Percentiles rank a stretch among this genome's conserved stretches.
Conservation (phyloP, 2,888 invertebrate genomes). For the Mylabris sibirica region DNA sequence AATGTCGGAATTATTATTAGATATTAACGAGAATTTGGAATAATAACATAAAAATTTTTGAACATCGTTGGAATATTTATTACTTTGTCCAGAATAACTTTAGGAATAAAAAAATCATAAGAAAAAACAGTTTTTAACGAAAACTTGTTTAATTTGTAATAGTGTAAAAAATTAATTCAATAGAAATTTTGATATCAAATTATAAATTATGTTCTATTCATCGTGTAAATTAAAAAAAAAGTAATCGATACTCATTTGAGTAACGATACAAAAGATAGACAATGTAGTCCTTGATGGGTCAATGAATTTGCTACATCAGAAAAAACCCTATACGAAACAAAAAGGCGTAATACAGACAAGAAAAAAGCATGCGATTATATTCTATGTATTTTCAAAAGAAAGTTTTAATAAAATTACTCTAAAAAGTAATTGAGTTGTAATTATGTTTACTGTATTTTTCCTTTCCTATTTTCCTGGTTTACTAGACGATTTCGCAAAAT, state of each 20-base stretch:
- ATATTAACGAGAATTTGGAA: slow-evolving; percentile 12
- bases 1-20: slow-evolving; percentile 10
- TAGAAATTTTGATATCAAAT: slow-evolving; percentile 2
- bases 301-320: slow-evolving; percentile 10
- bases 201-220: slow-evolving; percentile 11
- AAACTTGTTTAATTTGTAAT: not conserved
- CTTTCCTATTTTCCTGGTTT: slow-evolving; percentile 33
- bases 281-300: slow-evolving; percentile 16
- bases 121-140: not conserved
- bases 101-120: too few species aligned
- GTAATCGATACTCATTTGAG: slow-evolving; percentile 30
- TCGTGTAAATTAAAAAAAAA: slow-evolving; percentile 15
- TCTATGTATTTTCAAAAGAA: not conserved
- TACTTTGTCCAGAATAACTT: not conserved
- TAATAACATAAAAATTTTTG: slow-evolving; percentile 2
- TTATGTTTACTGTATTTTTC: slow-evolving; percentile 17
- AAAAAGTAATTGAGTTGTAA: not conserved
- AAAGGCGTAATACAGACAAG: not conserved
- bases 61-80: not conserved
- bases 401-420: not conserved
- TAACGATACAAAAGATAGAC: slow-evolving; percentile 23
- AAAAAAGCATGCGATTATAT: not conserved
- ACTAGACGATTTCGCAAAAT: slow-evolving; percentile 38
- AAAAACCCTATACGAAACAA: slow-evolving; percentile 6
- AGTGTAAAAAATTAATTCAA: not conserved